A percentile compares a stretch with the other conserved stretches of the same genome.
Conservation (phyloP, 2,888 invertebrate genomes). For the Ashinkailepas kermadecensis region DNA sequence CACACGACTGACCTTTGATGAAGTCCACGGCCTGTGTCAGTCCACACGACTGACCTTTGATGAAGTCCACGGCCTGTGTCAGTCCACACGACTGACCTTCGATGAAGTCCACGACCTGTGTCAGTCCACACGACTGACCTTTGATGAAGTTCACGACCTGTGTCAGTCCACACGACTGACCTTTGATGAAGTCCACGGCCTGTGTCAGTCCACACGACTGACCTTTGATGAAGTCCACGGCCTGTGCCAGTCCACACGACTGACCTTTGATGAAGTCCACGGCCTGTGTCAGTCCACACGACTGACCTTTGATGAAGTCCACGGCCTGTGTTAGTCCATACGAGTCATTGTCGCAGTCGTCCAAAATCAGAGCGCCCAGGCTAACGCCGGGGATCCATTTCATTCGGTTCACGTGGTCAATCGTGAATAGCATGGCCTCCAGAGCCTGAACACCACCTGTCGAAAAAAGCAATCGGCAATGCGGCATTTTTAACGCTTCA, state of each 20-base stretch:
- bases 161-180: too few relatives aligned
- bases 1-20: too few relatives aligned
- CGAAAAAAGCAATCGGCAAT: background rate
- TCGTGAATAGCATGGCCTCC: conserved; percentile 84
- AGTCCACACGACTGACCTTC: too few relatives aligned
- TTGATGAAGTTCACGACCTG: too few relatives aligned
- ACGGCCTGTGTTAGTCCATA: conserved; percentile 95
- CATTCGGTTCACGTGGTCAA: conserved; percentile 64
- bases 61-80: too few relatives aligned
- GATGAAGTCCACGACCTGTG: too few relatives aligned
- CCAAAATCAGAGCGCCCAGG: conserved; percentile 79
- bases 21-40: too few relatives aligned
- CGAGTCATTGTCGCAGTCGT: conserved; percentile 93
- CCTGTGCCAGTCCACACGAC: conserved; percentile 90
- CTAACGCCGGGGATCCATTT: conserved; percentile 60
- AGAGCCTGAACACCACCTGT: conserved; percentile 51
- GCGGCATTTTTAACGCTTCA: too few relatives aligned
- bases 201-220: conserved; percentile 39
- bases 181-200: conserved; percentile 62
- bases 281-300: conserved; percentile 53
- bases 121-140: too few relatives aligned
- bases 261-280: conserved; percentile 93
- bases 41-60: too few relatives aligned
- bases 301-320: conserved; percentile 70
- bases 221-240: conserved; percentile 87